A percentile compares a stretch with the other conserved stretches of the same genome.
These are phyloP conservation scores for Melanotaenia maccullochi DNA, from an alignment of 2,797 vertebrate species.

Conservation along the genomic window DNA sequence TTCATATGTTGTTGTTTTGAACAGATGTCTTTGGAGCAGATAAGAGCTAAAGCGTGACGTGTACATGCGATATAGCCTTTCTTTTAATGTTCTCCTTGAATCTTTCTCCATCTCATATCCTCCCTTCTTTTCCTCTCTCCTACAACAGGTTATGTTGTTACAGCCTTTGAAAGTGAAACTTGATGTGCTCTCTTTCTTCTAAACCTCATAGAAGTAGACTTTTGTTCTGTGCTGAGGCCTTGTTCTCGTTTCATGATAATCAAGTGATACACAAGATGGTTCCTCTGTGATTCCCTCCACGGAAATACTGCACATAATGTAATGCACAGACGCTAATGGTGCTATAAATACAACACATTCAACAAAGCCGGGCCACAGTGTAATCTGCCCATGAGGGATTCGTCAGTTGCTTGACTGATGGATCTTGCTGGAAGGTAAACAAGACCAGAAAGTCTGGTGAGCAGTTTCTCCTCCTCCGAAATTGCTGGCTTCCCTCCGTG, in stretches of 20 bases:
- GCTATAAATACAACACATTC: slow-evolving; percentile 71
- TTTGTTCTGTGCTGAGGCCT: slow-evolving; percentile 58
- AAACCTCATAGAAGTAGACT: slow-evolving; percentile 61
- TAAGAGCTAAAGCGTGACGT: slow-evolving; percentile 74
- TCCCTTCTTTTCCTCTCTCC: slow-evolving; percentile 30
- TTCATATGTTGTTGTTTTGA: slow-evolving; percentile 78
- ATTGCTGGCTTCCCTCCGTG: slow-evolving; percentile 44
- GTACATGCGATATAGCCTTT: slow-evolving; percentile 65
- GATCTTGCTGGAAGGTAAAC: slow-evolving; percentile 70
- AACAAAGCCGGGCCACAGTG: slow-evolving; percentile 68
- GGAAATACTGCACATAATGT: slow-evolving; percentile 58
- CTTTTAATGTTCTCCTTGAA: slow-evolving; percentile 61
- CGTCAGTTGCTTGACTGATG: slow-evolving; percentile 72
- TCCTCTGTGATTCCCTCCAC: slow-evolving; percentile 53
- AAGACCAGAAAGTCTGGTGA: slow-evolving; percentile 63
- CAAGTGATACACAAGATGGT: slow-evolving; percentile 69
- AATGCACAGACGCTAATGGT: slow-evolving; percentile 65
- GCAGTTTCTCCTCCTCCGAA: slow-evolving; percentile 52
- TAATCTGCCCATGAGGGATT: slow-evolving; percentile 74
- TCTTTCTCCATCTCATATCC: slow-evolving; percentile 18
- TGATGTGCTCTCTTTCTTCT: slow-evolving; percentile 33
- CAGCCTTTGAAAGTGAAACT: slow-evolving; percentile 76
- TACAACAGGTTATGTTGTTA: slow-evolving; percentile 61
- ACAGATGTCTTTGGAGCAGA: slow-evolving; percentile 80
- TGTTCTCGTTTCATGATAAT: slow-evolving; percentile 72